Percentiles rank a stretch among this genome's conserved stretches.
Evolutionary conservation across 2,113 vertebrate genomes (phyloP).

Genomic region (Lampris incognitus): DNA sequence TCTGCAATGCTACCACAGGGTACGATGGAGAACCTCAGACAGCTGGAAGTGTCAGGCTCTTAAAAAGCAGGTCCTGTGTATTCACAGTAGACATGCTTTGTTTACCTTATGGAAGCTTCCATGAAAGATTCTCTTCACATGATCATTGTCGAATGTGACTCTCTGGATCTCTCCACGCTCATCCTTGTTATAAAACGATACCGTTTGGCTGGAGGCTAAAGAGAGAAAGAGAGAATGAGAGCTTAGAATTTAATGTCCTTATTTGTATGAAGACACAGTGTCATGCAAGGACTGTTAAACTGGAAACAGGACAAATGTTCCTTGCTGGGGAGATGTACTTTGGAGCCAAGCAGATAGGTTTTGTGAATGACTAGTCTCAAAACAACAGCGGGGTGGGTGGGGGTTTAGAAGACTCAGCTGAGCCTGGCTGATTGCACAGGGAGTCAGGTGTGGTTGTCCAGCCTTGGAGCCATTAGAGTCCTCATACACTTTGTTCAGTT

Average conservation of each 20-base stretch:
- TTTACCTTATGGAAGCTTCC: conserved; percentile 99
- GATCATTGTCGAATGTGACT: conserved; percentile 87
- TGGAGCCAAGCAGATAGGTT: conserved; percentile 25
- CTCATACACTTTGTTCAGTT: conserved; percentile 29
- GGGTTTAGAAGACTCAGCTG: conserved; percentile 36
- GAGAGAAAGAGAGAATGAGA: conserved; percentile 39
- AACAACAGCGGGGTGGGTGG: no score
- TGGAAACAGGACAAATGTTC: conserved; percentile 24
- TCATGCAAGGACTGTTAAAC: conserved; percentile 32
- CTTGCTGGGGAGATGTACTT: neutral
- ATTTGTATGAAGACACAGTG: neutral
- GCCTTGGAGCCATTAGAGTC: conserved; percentile 10
- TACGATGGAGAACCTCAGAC: neutral
- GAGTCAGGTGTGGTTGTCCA: conserved; percentile 23
- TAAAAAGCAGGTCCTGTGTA: neutral
- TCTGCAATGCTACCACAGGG: no score
- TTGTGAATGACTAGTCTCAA: neutral
- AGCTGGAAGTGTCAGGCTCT: neutral
- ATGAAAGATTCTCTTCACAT: conserved; percentile 93
- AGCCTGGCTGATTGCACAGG: conserved; percentile 12
- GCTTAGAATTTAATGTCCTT: neutral
- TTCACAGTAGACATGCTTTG: neutral
- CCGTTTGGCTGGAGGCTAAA: conserved; percentile 88
- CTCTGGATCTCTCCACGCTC: conserved; percentile 89
- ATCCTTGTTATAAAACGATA: conserved; percentile 97